These are phyloP conservation scores for Iguana delicatissima DNA, from an alignment of 2,797 vertebrate genomes.

Conservation along the genomic window DNA sequence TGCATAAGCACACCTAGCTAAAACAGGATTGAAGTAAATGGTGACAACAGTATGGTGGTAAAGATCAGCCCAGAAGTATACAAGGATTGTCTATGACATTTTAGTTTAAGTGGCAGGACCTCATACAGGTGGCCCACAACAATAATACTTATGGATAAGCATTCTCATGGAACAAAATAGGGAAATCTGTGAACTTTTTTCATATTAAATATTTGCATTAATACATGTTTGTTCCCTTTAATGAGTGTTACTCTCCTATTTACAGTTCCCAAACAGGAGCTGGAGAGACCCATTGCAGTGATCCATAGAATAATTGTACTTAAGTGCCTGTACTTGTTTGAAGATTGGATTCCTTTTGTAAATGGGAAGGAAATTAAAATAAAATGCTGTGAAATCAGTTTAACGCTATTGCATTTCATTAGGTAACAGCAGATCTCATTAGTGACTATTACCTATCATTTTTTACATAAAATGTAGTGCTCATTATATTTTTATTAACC, in stretches of 20 bases:
- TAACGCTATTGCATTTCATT: conserved; percentile 56
- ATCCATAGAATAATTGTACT: conserved; percentile 18
- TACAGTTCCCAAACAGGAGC: background rate
- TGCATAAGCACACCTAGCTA: too few species aligned
- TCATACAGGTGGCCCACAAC: too few species aligned
- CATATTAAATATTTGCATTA: conserved; percentile 23
- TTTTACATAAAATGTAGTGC: conserved; percentile 29
- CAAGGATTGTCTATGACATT: too few species aligned
- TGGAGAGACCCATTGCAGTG: background rate
- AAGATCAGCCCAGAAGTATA: too few species aligned
- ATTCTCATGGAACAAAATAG: conserved; percentile 17
- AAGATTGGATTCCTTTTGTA: conserved; percentile 48
- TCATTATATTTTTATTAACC: conserved; percentile 39
- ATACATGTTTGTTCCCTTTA: conserved; percentile 26
- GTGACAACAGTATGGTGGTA: too few species aligned
- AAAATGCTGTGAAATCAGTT: conserved; percentile 50
- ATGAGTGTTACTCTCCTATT: conserved; percentile 21
- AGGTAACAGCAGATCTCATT: conserved; percentile 43
- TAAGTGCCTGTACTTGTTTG: conserved; percentile 22
- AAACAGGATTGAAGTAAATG: too few species aligned
- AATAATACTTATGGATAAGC: background rate
- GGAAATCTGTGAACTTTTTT: conserved; percentile 1
- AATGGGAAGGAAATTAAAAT: conserved; percentile 51
- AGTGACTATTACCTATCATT: conserved; percentile 38
- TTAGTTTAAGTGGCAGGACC: too few species aligned